Evolutionary conservation across 1,140 invertebrate species (phyloP), one percentile per base, ranked within the genome.

Genomic region (Pseudomyrmex cubaensis): DNA sequence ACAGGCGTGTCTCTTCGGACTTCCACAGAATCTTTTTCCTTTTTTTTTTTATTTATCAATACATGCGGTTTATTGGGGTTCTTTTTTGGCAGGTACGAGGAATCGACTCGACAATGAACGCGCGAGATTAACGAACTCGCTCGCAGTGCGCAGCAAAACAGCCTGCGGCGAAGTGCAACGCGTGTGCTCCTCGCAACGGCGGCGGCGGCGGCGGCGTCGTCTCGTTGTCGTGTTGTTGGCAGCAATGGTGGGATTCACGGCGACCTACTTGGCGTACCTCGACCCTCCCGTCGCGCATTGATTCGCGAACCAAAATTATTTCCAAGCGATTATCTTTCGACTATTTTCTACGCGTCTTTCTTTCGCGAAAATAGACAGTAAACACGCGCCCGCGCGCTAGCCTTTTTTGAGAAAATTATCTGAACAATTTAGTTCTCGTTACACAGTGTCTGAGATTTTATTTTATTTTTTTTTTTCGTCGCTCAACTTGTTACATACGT

Each of bases 231-330:
- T 64, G 84, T 85, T 93, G 84, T 85, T 93, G 93, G 92, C 90
- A 92, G 92, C 91, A 92, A 89, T 93, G 35, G 35, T 35, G 92
- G 84, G 88, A 93, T 90, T 91, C 90, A 90, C 90, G 85, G 88
- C 93, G 93, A 93, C 93, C 93, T 94, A 94, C 92, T 94, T 94
- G 91, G 90, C 93, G 93, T 93, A 90, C 93, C 91, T 93, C 93
- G 93, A 94, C 93, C 93, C 92, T 93, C 85, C 85, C 35, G 35
- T 93, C 86, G 84, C 77, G 20, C 92, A 93, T 93, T 92, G 93
- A 93, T 93, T 94, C 89, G 35, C 35, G 73, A 91, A 91, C 91
- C 90, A 70, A 92, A 92, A 93, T 94, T 92, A 91, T 92, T 92
- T 85, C 83, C 85, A 46, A 84, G 75, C 84, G 87, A 91, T 91